Percentiles rank a stretch among this genome's conserved stretches.
phyloP scores from a whole-genome alignment of 2,797 vertebrate genomes.

The Sebastes hubbsi region DNA sequence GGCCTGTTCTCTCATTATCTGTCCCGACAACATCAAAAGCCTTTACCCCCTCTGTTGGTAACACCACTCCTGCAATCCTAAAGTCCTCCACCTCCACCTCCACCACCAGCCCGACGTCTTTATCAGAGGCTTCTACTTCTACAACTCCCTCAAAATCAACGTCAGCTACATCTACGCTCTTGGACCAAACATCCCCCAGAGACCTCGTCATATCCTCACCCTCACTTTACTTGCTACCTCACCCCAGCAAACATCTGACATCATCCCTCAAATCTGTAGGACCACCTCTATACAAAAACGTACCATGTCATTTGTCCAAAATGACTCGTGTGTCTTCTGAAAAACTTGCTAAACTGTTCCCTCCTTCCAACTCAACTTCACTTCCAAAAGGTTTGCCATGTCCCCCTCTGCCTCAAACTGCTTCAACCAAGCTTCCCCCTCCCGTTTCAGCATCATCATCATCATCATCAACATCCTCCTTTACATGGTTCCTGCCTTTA shows the following conservation, averaged over 20 bases:
- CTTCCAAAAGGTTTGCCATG: neutral
- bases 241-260: neutral
- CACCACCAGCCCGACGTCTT: neutral
- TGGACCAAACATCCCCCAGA: neutral
- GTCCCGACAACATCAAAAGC: neutral
- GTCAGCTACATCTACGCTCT: neutral
- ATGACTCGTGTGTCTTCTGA: neutral
- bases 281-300: neutral
- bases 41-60: neutral
- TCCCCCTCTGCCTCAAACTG: neutral
- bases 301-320: neutral
- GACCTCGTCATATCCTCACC: neutral
- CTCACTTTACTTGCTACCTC: neutral
- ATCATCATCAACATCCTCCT: neutral
- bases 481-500: neutral
- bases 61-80: neutral
- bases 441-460: neutral
- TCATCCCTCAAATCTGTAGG: neutral
- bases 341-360: neutral
- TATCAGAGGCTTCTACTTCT: neutral
- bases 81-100: neutral
- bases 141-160: neutral
- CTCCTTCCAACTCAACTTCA: neutral
- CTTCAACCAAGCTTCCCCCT: neutral
- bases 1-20: slow-evolving; percentile 23